Base-by-base conservation (phyloP, 1,140 invertebrate genomes). In the Pogonomyrmex californicus region DNA sequence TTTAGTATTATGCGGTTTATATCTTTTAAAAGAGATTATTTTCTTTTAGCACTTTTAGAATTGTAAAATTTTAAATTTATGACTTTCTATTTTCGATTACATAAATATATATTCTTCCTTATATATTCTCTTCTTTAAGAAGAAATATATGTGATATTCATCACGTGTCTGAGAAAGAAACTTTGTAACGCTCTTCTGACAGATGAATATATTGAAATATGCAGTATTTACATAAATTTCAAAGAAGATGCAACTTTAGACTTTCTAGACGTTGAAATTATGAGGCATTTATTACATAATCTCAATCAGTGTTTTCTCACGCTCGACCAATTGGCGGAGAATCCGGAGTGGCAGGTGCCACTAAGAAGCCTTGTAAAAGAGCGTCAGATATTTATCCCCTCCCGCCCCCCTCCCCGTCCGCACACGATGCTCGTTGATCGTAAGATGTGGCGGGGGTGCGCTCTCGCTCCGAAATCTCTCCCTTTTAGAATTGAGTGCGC, bases 361-460 rank as follows among this genome's bases (percentile, higher is more conserved):
- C 23, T 58, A 10, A 65, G n/a, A 17, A 47, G 12, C 9, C 51
- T 49, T 12, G 4, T 62, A 17, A 82, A 82, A 73, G 47, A 36
- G 12, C 33, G 68, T 60, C 79, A 83, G 62, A 44, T 75, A 58
- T 60, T 83, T 73, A 36, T 54, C 65, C 7, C 23, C 41, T 58
- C 70, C 3, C n/a, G 17, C 5, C 4, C 2, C 30, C n/a, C 9
- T 23, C 23, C 23, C 10, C 23, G 0, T 36, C 33, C 41, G 51
- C 65, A 60, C 63, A 54, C 23, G 41, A 7, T 79, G 38, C 70
- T 62, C 44, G 49, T 51, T 17, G 51, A 83, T 77, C 73, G 30
- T 90, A 90, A 90, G 88, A 89, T 60, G 66, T 54, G 66, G 38
- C 68, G 66, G 38, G 5, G n/a, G 30, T 71, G 9, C 44, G 17